These are phyloP conservation scores for Strix uralensis DNA, from an alignment of 2,113 vertebrate genomes.

Conservation along the genomic window DNA sequence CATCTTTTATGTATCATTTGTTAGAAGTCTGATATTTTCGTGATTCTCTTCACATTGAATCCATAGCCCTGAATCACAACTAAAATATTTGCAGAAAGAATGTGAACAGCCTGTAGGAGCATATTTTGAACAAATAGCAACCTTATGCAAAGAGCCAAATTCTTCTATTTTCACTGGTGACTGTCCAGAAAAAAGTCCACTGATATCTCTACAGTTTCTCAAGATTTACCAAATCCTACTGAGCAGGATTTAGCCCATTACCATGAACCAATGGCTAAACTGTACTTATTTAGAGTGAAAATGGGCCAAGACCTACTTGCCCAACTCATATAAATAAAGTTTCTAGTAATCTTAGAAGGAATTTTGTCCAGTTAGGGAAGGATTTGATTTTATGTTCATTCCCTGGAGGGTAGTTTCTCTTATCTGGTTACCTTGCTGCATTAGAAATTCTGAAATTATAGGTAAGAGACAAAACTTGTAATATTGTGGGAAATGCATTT, in stretches of 20 bases:
- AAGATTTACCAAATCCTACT: background rate
- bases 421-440: background rate
- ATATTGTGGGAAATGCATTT: constrained; percentile 31
- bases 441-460: constrained; percentile 32
- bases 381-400: background rate
- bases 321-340: background rate
- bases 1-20: background rate
- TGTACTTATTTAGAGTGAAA: background rate
- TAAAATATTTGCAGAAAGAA: constrained; percentile 54
- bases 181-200: background rate
- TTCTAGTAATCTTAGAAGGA: background rate
- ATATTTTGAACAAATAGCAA: constrained; percentile 54
- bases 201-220: background rate
- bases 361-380: background rate
- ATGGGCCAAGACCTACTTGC: background rate
- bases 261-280: background rate
- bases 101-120: constrained; percentile 3
- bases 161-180: background rate
- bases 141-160: constrained; percentile 9
- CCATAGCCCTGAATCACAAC: constrained; percentile 10
- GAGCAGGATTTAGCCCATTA: background rate
- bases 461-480: constrained; percentile 2
- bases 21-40: constrained; percentile 8
- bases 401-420: background rate
- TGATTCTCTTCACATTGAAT: constrained; percentile 23